Conservation (phyloP, 2,888 invertebrate species). For the Antitype chi region DNA sequence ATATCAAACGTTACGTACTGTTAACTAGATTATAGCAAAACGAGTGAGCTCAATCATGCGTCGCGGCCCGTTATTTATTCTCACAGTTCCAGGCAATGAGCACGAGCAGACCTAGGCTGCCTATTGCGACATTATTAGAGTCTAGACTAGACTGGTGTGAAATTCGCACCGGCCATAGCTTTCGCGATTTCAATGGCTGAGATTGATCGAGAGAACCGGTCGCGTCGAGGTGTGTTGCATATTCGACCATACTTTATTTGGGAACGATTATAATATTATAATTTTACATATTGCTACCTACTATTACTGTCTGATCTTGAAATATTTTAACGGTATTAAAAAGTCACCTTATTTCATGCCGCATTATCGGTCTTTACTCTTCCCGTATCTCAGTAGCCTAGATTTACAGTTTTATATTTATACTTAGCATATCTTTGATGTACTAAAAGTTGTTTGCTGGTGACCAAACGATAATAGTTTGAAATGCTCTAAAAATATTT, state of each 20-base stretch:
- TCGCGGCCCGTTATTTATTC: constrained; percentile 82
- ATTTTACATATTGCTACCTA: background rate
- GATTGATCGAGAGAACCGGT: constrained; percentile 87
- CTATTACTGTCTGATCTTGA: constrained; percentile 47
- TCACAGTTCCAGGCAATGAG: constrained; percentile 83
- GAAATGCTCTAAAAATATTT: constrained; percentile 15
- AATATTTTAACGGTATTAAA: constrained; percentile 31
- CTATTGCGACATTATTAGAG: constrained; percentile 82
- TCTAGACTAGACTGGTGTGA: constrained; percentile 89
- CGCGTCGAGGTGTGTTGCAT: constrained; percentile 68
- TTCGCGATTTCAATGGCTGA: constrained; percentile 86
- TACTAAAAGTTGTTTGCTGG: constrained; percentile 35
- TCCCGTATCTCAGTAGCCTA: constrained; percentile 54
- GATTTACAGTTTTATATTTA: constrained; percentile 46
- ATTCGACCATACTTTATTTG: constrained; percentile 66
- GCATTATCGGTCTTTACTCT: constrained; percentile 52
- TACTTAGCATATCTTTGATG: constrained; percentile 33
- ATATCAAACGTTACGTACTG: constrained; percentile 36
- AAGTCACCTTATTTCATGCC: constrained; percentile 28
- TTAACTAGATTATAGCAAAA: constrained; percentile 71
- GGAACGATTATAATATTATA: constrained; percentile 55
- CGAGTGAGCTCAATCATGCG: constrained; percentile 75
- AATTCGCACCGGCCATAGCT: constrained; percentile 87
- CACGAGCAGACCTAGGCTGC: constrained; percentile 73
- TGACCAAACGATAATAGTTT: constrained; percentile 37